Conservation (phyloP, 2,888 invertebrate genomes). For the Erynnis tages region DNA sequence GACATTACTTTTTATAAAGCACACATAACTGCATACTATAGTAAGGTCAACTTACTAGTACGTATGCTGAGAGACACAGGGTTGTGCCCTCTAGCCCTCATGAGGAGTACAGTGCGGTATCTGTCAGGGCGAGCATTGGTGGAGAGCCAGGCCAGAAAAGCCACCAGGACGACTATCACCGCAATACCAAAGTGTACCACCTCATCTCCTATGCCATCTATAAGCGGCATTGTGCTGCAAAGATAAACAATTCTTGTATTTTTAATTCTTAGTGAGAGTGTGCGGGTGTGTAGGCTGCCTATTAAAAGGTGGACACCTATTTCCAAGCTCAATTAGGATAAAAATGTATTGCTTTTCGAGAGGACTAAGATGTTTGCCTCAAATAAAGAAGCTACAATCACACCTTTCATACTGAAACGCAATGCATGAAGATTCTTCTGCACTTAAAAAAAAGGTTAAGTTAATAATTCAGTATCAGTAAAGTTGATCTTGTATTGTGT, state of each 20-base stretch:
- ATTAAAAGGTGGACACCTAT: too few species aligned
- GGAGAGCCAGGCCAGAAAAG: slow-evolving; percentile 90
- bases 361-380: too few species aligned
- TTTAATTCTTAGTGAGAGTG: too few species aligned
- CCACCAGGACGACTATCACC: slow-evolving; percentile 76
- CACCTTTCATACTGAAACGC: too few species aligned
- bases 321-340: too few species aligned
- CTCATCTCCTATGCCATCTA: slow-evolving; percentile 92
- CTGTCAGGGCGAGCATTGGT: slow-evolving; percentile 85
- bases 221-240: slow-evolving; percentile 83
- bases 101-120: slow-evolving; percentile 85
- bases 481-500: too few species aligned
- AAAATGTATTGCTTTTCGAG: too few species aligned
- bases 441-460: too few species aligned
- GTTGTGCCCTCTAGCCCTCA: slow-evolving; percentile 68
- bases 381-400: too few species aligned
- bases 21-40: neutral
- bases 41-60: slow-evolving; percentile 47
- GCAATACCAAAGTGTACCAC: slow-evolving; percentile 87
- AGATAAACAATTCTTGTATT: neutral
- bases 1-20: neutral
- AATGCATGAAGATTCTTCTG: too few species aligned
- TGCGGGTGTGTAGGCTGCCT: too few species aligned
- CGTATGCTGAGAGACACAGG: slow-evolving; percentile 67
- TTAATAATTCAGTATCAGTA: too few species aligned